Evolutionary conservation across 2,888 invertebrate species (phyloP).

Genomic region (Cepaea hortensis): DNA sequence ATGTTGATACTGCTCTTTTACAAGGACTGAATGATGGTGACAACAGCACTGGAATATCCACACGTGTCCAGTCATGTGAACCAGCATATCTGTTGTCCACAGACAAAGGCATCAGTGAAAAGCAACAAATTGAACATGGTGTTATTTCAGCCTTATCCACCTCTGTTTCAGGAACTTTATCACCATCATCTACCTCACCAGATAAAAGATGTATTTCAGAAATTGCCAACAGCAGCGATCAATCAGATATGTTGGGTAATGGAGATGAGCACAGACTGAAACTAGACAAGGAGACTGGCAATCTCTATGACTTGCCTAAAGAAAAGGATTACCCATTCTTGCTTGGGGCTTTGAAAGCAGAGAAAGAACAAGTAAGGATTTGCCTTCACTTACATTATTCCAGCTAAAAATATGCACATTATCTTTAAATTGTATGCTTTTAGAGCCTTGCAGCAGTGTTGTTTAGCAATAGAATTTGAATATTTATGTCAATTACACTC

Average conservation of each 20-base stretch:
- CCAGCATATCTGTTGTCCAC: neutral
- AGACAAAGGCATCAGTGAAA: neutral
- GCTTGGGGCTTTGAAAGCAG: constrained; percentile 18
- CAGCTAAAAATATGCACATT: too few relatives aligned
- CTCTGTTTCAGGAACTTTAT: neutral
- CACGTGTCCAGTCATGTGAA: neutral
- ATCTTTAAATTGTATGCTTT: too few relatives aligned
- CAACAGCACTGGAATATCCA: too few relatives aligned
- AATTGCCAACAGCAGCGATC: neutral
- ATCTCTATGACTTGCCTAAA: neutral
- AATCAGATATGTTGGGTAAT: too few relatives aligned
- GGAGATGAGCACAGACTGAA: neutral
- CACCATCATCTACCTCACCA: neutral
- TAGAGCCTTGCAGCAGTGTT: too few relatives aligned
- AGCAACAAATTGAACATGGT: constrained; percentile 2
- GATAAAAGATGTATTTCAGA: neutral
- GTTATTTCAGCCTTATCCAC: neutral
- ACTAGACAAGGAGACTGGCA: neutral
- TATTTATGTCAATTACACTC: too few relatives aligned
- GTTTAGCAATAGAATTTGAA: too few relatives aligned
- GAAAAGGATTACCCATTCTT: constrained; percentile 26
- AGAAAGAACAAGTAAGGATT: constrained; percentile 34
- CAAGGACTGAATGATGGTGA: neutral
- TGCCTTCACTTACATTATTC: neutral
- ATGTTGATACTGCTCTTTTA: constrained; percentile 9